phyloP scores from a whole-genome alignment of 2,113 vertebrate species.

The Cheilinus undulatus region DNA sequence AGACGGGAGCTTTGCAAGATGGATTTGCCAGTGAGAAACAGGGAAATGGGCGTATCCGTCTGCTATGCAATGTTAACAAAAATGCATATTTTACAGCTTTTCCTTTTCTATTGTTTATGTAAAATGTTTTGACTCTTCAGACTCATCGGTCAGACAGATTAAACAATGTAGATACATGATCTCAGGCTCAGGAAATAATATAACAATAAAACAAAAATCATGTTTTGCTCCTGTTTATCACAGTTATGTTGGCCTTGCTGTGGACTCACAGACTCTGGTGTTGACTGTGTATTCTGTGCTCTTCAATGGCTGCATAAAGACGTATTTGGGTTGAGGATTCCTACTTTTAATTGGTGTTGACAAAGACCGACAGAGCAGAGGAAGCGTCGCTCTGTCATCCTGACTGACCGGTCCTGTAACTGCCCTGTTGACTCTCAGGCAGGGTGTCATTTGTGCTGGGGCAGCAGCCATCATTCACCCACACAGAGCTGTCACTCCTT shows the following conservation, averaged over 20 bases:
- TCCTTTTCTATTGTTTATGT: too few relatives aligned
- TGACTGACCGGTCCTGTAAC: slow-evolving; percentile 30
- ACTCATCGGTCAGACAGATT: too few relatives aligned
- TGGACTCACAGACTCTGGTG: background rate
- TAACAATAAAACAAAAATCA: too few relatives aligned
- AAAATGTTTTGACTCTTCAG: too few relatives aligned
- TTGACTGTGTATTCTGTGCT: slow-evolving; percentile 20
- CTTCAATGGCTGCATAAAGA: slow-evolving; percentile 24
- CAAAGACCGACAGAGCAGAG: slow-evolving; percentile 27
- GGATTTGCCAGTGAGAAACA: too few relatives aligned
- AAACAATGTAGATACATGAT: too few relatives aligned
- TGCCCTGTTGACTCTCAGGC: slow-evolving; percentile 44
- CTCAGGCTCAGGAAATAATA: too few relatives aligned
- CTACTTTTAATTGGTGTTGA: slow-evolving; percentile 56
- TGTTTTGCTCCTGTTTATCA: background rate
- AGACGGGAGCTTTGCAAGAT: too few relatives aligned
- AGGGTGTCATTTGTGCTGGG: slow-evolving; percentile 53
- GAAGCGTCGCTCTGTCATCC: slow-evolving; percentile 31
- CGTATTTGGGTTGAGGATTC: slow-evolving; percentile 43
- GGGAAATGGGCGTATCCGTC: too few relatives aligned
- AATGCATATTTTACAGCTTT: too few relatives aligned
- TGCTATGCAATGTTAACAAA: too few relatives aligned
- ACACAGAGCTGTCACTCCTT: slow-evolving; percentile 53
- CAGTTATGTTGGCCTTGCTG: slow-evolving; percentile 7
- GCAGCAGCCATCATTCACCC: slow-evolving; percentile 52